Base-by-base conservation (phyloP, 2,888 invertebrate genomes). In the Netelia fuscicornis region DNA sequence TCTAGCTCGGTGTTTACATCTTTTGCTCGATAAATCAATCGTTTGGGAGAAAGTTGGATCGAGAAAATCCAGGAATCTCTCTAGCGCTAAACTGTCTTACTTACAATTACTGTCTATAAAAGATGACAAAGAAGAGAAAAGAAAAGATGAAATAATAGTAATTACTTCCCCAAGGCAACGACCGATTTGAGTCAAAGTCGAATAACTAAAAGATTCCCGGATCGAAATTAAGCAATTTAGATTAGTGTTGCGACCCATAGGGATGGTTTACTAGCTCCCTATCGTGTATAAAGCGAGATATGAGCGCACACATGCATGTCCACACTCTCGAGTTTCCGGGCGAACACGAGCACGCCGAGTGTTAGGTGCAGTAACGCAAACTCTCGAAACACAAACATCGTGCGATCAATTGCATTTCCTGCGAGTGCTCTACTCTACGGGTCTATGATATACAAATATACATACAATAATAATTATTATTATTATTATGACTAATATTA, bases 331-430 rank as follows among this genome's bases (percentile, higher is more conserved):
- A 42, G 20, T 9, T 52, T 9, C 23, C 20, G 17, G 17, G 13
- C 2, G 13, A 11, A 17, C 37, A 44, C n/a, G 42, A 8, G 17
- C 17, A 48, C 25, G 44, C 17, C 52, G 58, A 56, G 56, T 42
- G 58, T 17, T 30, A 37, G 37, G 64, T 64, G 20, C 23, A 65
- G 79, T 64, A 76, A 76, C 60, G 42, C 76, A 56, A 68, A 76
- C 75, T 81, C 83, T 58, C 48, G 67, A 78, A 79, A 56, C 78
- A 60, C 72, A 83, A 83, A 81, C 78, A 74, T 72, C 78, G 83
- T 11, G 74, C 71, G 82, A 83, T 83, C 82, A 83, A 78, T 77
- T 72, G 82, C 71, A 78, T 83, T 77, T 77, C 67, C 82, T 42
- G 67, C 52, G 13, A 62, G 37, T 54, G 30, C 17, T 23, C 6